Evolutionary conservation across 2,888 invertebrate species (phyloP).

Genomic region (Leucoptera coffeella): DNA sequence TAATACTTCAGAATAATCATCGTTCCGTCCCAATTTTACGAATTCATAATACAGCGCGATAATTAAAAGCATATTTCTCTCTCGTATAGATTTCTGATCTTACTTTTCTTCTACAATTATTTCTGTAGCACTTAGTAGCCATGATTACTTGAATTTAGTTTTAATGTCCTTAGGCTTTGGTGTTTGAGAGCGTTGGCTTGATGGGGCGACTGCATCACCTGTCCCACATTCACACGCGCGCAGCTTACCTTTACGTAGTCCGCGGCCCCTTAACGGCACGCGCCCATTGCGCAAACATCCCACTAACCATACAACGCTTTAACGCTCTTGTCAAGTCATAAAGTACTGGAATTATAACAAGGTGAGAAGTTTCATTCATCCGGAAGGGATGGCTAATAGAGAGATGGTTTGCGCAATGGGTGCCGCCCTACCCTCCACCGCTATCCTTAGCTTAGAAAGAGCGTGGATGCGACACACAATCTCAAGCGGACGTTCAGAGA

Average conservation of each 20-base stretch:
- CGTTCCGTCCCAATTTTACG: background rate
- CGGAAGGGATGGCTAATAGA: background rate
- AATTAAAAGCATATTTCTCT: too few relatives aligned
- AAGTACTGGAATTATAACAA: background rate
- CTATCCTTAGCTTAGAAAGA: constrained; percentile 10
- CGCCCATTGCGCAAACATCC: constrained; percentile 1
- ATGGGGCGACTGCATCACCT: constrained; percentile 11
- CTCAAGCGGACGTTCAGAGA: constrained; percentile 16
- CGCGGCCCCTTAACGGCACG: constrained; percentile 1
- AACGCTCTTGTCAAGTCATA: background rate
- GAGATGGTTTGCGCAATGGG: constrained; percentile 13
- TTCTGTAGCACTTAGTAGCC: background rate
- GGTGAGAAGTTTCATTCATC: background rate
- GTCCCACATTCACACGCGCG: too few relatives aligned
- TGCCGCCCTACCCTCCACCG: constrained; percentile 16
- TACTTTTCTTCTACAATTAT: too few relatives aligned
- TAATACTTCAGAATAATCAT: too few relatives aligned
- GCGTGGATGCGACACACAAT: constrained; percentile 13
- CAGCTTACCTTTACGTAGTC: background rate
- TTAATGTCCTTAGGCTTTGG: background rate
- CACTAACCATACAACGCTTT: background rate
- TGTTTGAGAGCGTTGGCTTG: background rate
- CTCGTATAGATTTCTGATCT: too few relatives aligned
- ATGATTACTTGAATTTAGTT: background rate
- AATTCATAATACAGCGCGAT: too few relatives aligned